Percentiles rank a stretch among this genome's conserved stretches.
These are phyloP conservation scores for Oithona nana DNA, from an alignment of 2,888 invertebrate species.

Conservation along the genomic window DNA sequence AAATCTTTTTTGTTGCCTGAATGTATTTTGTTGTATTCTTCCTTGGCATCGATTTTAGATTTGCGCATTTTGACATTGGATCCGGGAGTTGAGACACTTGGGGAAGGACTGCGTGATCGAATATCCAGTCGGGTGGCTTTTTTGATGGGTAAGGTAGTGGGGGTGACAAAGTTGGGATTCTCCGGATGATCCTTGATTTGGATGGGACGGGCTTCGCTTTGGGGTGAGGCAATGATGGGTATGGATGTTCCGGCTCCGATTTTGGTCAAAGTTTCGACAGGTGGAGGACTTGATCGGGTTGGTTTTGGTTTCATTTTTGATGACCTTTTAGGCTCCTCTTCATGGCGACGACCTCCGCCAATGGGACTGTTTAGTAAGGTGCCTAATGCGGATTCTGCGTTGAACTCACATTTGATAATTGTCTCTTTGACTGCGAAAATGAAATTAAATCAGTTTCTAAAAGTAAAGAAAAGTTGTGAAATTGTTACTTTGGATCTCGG, in stretches of 20 bases:
- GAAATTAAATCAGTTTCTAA: background rate
- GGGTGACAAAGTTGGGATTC: background rate
- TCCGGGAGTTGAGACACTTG: background rate
- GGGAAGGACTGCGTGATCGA: background rate
- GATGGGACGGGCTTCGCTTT: background rate
- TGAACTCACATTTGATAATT: background rate
- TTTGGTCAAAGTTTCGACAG: background rate
- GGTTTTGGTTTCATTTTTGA: background rate
- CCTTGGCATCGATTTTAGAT: conserved; percentile 32
- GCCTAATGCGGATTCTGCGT: background rate
- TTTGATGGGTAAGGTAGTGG: background rate
- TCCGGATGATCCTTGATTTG: background rate
- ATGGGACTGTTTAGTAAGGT: conserved; percentile 1
- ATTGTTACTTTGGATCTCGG: background rate
- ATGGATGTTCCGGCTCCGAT: background rate
- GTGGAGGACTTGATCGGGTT: background rate
- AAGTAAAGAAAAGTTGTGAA: no score
- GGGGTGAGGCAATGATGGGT: background rate
- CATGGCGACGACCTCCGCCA: background rate
- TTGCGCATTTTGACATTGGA: conserved; percentile 16
- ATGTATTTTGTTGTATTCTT: conserved; percentile 50
- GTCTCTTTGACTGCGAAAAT: background rate
- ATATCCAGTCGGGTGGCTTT: background rate
- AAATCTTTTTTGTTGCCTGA: conserved; percentile 55
- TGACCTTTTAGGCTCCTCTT: background rate